Evolutionary conservation across 2,797 vertebrate genomes (phyloP), one percentile per base, ranked within the genome.

Genomic region (Poeciliopsis turneri): DNA sequence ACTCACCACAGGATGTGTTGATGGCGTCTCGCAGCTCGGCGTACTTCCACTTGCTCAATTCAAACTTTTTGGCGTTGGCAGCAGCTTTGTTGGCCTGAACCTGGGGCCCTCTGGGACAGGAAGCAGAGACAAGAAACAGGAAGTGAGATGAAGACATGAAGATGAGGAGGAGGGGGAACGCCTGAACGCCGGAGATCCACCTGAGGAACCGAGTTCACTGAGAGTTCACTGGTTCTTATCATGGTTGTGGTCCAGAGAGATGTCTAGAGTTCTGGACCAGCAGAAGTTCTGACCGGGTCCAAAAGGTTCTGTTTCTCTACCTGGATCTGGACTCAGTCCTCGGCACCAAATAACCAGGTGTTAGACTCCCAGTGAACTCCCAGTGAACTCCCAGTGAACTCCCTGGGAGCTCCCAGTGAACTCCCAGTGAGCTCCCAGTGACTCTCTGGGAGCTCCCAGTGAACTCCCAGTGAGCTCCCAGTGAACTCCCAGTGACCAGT

Each of bases 41-140:
- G 0, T 99, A 99, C 90, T 99, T 99, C 98, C 98, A 99, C 90
- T 98, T 99, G 95, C 97, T 98, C 70, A 99, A 96, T 85, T 99
- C 98, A 46, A 97, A 95, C 88, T 99, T 99, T 95, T 97, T 98
- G 85, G 94, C 89, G 23, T 95, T 96, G 53, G 96, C 96, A 3
- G 96, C 96, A 1, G 96, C 97, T 93, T 99, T 99, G 68, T 95
- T 97, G 66, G 97, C 97, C 94, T 97, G 98, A 23, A 99, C 97
- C 92, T 96, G 93, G 47, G 96, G 96, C 85, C 98, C 96, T 94
- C 98, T 99, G 84, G 30, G 36, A 16, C 61, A 92, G 86, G 87
- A 81, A 78, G n/a, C 23, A 78, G 51, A 82, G 15, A 61, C 28
- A 72, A 25, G 30, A 64, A 3, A 15, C 51, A 72, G 74, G 75